phyloP scores from a whole-genome alignment of 1,140 invertebrate genomes.

The Papilio helenus region DNA sequence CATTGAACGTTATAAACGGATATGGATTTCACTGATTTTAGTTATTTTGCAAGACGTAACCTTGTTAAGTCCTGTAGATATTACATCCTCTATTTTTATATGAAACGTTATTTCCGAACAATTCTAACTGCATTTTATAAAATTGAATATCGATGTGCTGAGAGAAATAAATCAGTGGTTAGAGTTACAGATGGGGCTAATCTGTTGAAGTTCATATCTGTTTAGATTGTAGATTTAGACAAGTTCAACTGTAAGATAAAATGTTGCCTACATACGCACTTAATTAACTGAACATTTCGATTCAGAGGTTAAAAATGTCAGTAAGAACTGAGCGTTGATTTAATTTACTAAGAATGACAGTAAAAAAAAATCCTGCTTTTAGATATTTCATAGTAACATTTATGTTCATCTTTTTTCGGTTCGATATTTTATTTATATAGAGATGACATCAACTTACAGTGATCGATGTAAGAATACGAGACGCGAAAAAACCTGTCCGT shows the following conservation, averaged over 20 bases:
- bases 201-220: too few relatives aligned
- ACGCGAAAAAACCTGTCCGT: background rate
- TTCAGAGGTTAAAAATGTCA: too few relatives aligned
- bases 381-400: too few relatives aligned
- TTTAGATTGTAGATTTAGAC: too few relatives aligned
- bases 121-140: background rate
- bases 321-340: too few relatives aligned
- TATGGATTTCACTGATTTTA: background rate
- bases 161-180: background rate
- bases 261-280: too few relatives aligned
- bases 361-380: too few relatives aligned
- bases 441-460: background rate
- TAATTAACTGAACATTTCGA: too few relatives aligned
- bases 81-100: background rate
- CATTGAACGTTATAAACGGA: background rate
- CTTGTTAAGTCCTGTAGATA: background rate
- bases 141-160: background rate
- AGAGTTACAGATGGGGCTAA: too few relatives aligned
- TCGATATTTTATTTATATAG: background rate
- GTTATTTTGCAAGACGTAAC: background rate
- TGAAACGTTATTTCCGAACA: background rate
- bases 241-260: too few relatives aligned
- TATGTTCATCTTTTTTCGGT: too few relatives aligned
- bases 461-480: background rate
- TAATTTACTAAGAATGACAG: too few relatives aligned